Evolutionary conservation across 2,888 invertebrate species (phyloP).

Genomic region (Athetis lepigone): DNA sequence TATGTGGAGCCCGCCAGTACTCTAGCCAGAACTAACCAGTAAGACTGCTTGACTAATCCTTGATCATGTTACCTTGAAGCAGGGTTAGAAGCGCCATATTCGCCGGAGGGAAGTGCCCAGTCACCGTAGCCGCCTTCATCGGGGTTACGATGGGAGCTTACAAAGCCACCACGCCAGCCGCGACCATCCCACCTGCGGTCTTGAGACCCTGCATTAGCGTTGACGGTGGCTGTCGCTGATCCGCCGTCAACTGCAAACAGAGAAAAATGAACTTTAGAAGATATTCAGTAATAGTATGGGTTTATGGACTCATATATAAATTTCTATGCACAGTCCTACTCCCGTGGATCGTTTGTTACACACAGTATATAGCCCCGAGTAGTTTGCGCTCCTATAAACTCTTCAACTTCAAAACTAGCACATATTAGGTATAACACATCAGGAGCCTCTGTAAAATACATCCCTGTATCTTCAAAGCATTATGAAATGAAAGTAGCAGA

Average conservation of each 20-base stretch:
- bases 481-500: not conserved
- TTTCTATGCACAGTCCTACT: too few relatives aligned
- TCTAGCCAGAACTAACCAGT: too few relatives aligned
- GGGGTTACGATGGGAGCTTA: too few relatives aligned
- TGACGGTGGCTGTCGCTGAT: conserved; percentile 61
- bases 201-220: too few relatives aligned
- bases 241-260: conserved; percentile 70
- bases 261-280: conserved; percentile 5
- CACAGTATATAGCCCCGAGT: too few relatives aligned
- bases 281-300: not conserved
- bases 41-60: not conserved
- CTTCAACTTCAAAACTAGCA: too few relatives aligned
- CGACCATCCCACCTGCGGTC: too few relatives aligned
- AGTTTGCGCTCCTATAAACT: too few relatives aligned
- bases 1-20: too few relatives aligned
- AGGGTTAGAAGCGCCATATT: conserved; percentile 74
- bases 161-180: conserved; percentile 11
- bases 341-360: too few relatives aligned
- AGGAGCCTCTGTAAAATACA: not conserved
- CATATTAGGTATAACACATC: not conserved
- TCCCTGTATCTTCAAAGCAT: not conserved
- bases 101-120: conserved; percentile 66
- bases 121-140: conserved; percentile 62
- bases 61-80: conserved; percentile 50
- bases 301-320: not conserved